Evolutionary conservation across 2,888 invertebrate genomes (phyloP).

Genomic region (Quadroppia sp.): DNA sequence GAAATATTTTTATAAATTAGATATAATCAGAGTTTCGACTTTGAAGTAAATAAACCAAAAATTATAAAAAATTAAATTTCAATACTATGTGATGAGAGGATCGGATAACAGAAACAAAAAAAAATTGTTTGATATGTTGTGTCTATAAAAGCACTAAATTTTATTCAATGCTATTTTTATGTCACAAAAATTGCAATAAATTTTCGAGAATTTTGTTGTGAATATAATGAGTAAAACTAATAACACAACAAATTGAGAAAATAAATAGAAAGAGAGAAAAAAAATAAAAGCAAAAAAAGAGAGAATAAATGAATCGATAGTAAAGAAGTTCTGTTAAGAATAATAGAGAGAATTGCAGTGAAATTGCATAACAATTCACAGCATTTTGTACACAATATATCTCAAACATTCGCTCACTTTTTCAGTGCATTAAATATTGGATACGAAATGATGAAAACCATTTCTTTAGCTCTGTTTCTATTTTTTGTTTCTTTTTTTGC

Average conservation of each 20-base stretch:
- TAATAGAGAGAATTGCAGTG: conserved; percentile 11
- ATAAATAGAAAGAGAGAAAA: neutral
- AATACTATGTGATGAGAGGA: no score
- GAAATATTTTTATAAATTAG: no score
- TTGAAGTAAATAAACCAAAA: no score
- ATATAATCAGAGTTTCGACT: no score
- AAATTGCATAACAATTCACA: conserved; percentile 21
- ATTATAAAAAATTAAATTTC: no score
- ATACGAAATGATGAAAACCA: conserved; percentile 27
- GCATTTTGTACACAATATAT: neutral
- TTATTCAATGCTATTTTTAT: conserved; percentile 19
- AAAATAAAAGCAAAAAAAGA: neutral
- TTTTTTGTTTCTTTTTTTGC: neutral
- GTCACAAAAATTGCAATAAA: neutral
- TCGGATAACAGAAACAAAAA: no score
- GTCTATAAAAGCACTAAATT: conserved; percentile 7
- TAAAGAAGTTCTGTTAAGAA: conserved; percentile 22
- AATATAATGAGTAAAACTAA: conserved; percentile 15
- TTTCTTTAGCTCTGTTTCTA: neutral
- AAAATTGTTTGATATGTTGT: conserved; percentile 31
- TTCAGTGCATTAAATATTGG: conserved; percentile 29
- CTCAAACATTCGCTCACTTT: neutral
- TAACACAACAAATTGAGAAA: conserved; percentile 4
- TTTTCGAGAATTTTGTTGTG: neutral
- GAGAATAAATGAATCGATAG: conserved; percentile 16